Evolutionary conservation across 2,797 vertebrate species (phyloP), one percentile per base, ranked within the genome.

Genomic region (Labroides dimidiatus): DNA sequence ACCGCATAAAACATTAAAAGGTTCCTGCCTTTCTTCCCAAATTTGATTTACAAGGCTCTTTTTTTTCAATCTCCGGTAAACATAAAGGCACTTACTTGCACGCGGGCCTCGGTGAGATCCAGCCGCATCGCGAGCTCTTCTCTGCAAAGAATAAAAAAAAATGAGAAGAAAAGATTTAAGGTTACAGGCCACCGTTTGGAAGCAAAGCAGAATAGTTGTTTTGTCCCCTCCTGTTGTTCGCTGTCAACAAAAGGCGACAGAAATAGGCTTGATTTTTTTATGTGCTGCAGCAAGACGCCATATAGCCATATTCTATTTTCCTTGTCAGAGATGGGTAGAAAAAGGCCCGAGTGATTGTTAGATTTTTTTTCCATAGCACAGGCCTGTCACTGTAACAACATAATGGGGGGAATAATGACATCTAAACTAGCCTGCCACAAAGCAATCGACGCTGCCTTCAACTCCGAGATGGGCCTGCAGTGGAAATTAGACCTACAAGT

Each of bases 41-140:
- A 42, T 82, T 69, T 85, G 77, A 80, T 79, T 82, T 86, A 83
- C 75, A 69, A 69, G 60, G 42, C 70, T 61, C 47, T 49, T 78
- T 61, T 63, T n/a, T 64, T 70, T 48, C 20, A 43, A 45, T 77
- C 72, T 58, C 59, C 69, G 55, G 79, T 59, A 79, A 80, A 75
- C 47, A 81, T 49, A 64, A 60, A 70, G 71, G 33, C 84, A 94
- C 96, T 97, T 94, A 99, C 97, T 95, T 99, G 97, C 42, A 99
- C 97, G 64, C 97, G 94, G 84, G 97, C 97, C 92, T 98, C 97
- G 59, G 97, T 99, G 75, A 99, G 93, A 89, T 99, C 97, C 92
- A 99, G 94, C 65, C 97, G 95, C 97, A 99, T 98, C 24, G 97
- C 97, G 81, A 99, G 94, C 91, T 99, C 97, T 84, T 99, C 97